A percentile compares a stretch with the other conserved stretches of the same genome.
Conservation (phyloP, 1,140 invertebrate species). For the Platyura marginata region DNA sequence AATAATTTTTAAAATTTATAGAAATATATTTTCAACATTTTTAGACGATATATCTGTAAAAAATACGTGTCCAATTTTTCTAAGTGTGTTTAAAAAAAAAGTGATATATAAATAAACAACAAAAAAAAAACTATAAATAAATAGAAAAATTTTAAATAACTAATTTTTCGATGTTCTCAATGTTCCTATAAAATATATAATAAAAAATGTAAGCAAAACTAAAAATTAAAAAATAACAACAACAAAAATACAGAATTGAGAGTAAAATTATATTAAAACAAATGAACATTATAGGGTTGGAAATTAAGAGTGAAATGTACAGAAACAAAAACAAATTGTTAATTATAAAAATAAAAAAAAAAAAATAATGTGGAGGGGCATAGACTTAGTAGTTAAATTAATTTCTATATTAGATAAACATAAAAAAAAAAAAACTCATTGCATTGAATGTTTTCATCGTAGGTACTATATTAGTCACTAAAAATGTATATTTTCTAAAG, state of each 20-base stretch:
- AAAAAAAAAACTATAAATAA: background rate
- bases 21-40: too few species aligned
- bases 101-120: background rate
- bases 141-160: background rate
- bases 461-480: too few species aligned
- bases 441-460: too few species aligned
- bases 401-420: too few species aligned
- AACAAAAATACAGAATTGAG: background rate
- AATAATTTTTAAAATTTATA: too few species aligned
- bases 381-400: background rate
- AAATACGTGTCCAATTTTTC: background rate
- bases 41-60: too few species aligned
- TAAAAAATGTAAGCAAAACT: background rate
- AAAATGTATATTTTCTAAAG: too few species aligned
- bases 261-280: background rate
- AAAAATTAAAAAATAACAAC: background rate
- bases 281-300: too few species aligned
- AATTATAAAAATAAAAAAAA: background rate
- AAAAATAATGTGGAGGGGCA: background rate
- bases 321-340: background rate
- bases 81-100: background rate
- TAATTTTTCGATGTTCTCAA: background rate
- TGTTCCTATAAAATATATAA: background rate
- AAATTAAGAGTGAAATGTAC: background rate
- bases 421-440: too few species aligned